These are phyloP conservation scores for Sinotaia quadrata DNA, from an alignment of 2,888 invertebrate genomes.

Conservation along the genomic window DNA sequence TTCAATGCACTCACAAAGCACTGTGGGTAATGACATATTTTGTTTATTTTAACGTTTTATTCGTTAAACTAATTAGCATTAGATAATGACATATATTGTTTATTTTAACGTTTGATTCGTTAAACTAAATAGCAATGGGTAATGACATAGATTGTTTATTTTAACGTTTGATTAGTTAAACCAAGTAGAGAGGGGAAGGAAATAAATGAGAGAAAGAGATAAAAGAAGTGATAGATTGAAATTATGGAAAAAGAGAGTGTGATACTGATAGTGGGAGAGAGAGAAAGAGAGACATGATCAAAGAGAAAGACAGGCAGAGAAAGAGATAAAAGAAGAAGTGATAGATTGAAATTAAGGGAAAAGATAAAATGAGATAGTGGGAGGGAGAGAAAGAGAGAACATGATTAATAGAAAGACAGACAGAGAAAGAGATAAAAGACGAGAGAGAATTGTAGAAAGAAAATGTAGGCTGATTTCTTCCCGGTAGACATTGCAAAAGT, in stretches of 20 bases:
- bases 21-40: too few relatives aligned
- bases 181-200: neutral
- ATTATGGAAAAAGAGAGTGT: neutral
- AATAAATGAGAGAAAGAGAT: neutral
- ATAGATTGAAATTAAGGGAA: too few relatives aligned
- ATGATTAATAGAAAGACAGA: neutral
- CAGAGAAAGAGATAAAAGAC: neutral
- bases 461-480: too few relatives aligned
- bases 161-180: neutral
- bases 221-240: neutral
- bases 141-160: too few relatives aligned
- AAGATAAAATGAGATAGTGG: neutral
- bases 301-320: neutral
- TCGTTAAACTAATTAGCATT: too few relatives aligned
- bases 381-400: neutral
- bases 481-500: too few relatives aligned
- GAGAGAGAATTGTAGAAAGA: constrained; percentile 6
- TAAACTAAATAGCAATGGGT: too few relatives aligned
- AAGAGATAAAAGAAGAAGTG: neutral
- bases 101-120: too few relatives aligned
- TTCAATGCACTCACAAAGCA: too few relatives aligned
- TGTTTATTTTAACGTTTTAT: too few relatives aligned
- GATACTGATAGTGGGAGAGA: too few relatives aligned
- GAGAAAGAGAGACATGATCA: neutral
- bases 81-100: too few relatives aligned